These are phyloP conservation scores for Leptopilina myrica DNA, from an alignment of 2,888 invertebrate genomes.

Conservation along the genomic window DNA sequence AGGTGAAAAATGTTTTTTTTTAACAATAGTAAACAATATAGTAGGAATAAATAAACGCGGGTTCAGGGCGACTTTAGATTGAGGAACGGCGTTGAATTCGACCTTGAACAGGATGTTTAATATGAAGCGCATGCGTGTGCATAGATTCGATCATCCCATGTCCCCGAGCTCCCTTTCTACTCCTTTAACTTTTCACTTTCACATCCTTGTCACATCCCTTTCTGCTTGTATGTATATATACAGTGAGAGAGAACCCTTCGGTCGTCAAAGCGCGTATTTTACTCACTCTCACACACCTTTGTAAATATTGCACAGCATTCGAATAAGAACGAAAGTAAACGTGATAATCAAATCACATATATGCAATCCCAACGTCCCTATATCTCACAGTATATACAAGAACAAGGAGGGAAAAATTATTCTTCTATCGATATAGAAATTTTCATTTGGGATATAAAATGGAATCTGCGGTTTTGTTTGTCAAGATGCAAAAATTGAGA, in stretches of 20 bases:
- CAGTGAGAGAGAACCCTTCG: constrained; percentile 43
- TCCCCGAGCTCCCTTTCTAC: constrained; percentile 55
- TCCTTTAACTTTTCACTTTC: constrained; percentile 70
- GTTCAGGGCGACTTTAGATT: constrained; percentile 5
- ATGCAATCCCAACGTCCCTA: neutral
- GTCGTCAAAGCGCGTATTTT: constrained; percentile 50
- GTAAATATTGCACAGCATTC: constrained; percentile 42
- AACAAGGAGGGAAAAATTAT: no score
- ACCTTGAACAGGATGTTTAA: constrained; percentile 66
- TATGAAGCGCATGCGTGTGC: constrained; percentile 62
- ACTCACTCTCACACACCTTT: constrained; percentile 46
- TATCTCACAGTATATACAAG: no score
- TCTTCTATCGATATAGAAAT: no score
- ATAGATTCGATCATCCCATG: constrained; percentile 68
- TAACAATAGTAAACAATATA: neutral
- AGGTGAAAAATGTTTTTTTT: no score
- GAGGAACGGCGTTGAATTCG: constrained; percentile 56
- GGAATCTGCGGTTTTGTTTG: no score
- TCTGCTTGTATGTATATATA: constrained; percentile 49
- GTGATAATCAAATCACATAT: constrained; percentile 54
- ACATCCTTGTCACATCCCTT: constrained; percentile 62
- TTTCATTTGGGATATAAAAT: no score
- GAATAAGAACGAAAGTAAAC: constrained; percentile 54
- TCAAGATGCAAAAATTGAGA: no score
- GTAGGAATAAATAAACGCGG: neutral